Conservation (phyloP, 2,888 invertebrate species). For the Drosophila monieri region DNA sequence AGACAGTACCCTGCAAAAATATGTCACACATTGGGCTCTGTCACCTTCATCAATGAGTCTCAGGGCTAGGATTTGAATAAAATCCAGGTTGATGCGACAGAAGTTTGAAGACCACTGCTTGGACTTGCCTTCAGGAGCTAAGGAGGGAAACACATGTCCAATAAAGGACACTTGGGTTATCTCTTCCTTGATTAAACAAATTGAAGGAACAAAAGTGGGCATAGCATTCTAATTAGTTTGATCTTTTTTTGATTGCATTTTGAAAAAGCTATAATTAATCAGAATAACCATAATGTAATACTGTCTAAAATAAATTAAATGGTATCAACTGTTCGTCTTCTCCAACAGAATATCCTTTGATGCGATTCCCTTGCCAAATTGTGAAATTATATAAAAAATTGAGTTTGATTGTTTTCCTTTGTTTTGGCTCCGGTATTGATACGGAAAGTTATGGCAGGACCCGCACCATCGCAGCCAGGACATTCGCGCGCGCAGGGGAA, state of each 20-base stretch:
- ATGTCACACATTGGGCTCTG: neutral
- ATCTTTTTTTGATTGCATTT: too few relatives aligned
- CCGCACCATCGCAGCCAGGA: neutral
- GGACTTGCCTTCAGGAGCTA: too few relatives aligned
- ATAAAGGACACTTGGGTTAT: too few relatives aligned
- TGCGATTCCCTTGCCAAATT: conserved; percentile 32
- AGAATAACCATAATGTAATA: too few relatives aligned
- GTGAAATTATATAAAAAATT: conserved; percentile 64
- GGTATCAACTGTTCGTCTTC: conserved; percentile 15
- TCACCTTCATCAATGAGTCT: neutral
- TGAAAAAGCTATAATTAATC: too few relatives aligned
- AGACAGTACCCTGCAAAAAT: neutral
- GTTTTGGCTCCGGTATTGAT: conserved; percentile 30
- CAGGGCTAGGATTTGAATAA: neutral
- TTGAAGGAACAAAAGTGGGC: too few relatives aligned
- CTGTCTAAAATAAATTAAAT: too few relatives aligned
- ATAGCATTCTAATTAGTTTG: too few relatives aligned
- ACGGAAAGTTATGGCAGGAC: conserved; percentile 31
- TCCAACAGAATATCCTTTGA: neutral
- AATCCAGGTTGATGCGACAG: neutral
- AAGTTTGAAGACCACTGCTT: neutral
- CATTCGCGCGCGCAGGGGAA: neutral
- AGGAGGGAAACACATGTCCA: too few relatives aligned
- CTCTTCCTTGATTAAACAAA: too few relatives aligned
- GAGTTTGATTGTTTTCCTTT: conserved; percentile 52